These are phyloP conservation scores for Pammene aurita DNA, from an alignment of 2,888 invertebrate species.

Conservation along the genomic window DNA sequence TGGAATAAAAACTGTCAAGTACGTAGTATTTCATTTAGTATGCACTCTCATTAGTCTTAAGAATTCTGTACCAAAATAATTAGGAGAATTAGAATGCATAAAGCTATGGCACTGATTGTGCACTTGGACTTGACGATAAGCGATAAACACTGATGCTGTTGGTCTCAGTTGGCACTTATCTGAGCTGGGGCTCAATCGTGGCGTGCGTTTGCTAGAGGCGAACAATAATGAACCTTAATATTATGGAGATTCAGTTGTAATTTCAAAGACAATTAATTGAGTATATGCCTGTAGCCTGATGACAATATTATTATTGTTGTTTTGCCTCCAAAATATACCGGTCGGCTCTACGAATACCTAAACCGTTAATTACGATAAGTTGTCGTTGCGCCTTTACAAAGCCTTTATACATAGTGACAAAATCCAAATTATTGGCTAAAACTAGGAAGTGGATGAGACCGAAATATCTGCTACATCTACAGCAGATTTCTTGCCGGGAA, in stretches of 20 bases:
- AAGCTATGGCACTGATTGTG: not conserved
- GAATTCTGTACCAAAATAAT: not conserved
- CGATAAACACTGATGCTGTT: not conserved
- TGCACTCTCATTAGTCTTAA: not conserved
- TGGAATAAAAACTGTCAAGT: conserved; percentile 54
- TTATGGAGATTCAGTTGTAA: not conserved
- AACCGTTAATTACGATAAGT: no score
- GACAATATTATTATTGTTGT: not conserved
- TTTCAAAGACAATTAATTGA: not conserved
- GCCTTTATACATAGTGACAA: no score
- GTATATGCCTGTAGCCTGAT: not conserved
- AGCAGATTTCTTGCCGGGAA: not conserved
- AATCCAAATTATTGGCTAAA: no score
- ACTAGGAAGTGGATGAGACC: not conserved
- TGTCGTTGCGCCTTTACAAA: no score
- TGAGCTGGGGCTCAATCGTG: not conserved
- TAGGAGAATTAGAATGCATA: conserved; percentile 1
- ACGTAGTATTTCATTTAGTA: conserved; percentile 48
- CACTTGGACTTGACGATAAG: not conserved
- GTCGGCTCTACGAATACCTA: no score
- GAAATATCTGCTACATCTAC: not conserved
- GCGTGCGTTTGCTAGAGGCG: not conserved
- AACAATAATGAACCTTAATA: not conserved
- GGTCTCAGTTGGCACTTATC: not conserved
- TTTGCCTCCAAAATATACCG: not conserved